These are phyloP conservation scores for Protodeltote pygarga DNA, from an alignment of 2,888 invertebrate genomes.

Conservation along the genomic window DNA sequence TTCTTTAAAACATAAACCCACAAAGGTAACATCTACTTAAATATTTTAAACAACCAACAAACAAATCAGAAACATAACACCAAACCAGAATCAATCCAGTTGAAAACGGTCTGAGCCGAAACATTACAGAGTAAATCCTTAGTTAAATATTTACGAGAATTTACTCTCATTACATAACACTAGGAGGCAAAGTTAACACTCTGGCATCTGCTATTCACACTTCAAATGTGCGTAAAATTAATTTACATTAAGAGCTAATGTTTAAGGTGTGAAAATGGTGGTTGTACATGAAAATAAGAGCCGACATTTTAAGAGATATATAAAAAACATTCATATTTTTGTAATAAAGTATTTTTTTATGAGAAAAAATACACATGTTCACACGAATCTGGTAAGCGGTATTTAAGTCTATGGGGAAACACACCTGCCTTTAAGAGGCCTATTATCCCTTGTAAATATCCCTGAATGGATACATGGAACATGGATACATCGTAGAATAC, in stretches of 20 bases:
- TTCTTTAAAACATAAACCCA: too few relatives aligned
- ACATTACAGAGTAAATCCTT: constrained; percentile 23
- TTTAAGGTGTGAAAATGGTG: constrained; percentile 13
- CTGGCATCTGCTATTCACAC: constrained; percentile 34
- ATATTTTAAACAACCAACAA: neutral
- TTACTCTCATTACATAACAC: constrained; percentile 10
- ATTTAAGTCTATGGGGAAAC: too few relatives aligned
- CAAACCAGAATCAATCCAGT: constrained; percentile 25
- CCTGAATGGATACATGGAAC: too few relatives aligned
- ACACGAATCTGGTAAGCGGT: too few relatives aligned
- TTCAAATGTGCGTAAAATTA: constrained; percentile 26
- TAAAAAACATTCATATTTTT: neutral
- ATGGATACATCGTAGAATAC: too few relatives aligned
- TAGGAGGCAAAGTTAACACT: constrained; percentile 36
- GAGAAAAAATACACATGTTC: too few relatives aligned
- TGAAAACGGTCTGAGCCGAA: constrained; percentile 5
- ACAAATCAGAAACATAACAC: neutral
- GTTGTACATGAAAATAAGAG: constrained; percentile 1
- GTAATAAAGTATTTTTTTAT: too few relatives aligned
- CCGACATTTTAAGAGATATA: too few relatives aligned
- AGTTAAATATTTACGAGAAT: constrained; percentile 47
- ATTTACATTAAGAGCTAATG: constrained; percentile 21
- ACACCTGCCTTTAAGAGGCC: too few relatives aligned
- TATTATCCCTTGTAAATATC: too few relatives aligned
- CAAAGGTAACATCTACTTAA: neutral